A percentile compares a stretch with the other conserved stretches of the same genome.
Evolutionary conservation across 2,888 invertebrate genomes (phyloP).

Genomic region (Lepidocyrtoides sp.): DNA sequence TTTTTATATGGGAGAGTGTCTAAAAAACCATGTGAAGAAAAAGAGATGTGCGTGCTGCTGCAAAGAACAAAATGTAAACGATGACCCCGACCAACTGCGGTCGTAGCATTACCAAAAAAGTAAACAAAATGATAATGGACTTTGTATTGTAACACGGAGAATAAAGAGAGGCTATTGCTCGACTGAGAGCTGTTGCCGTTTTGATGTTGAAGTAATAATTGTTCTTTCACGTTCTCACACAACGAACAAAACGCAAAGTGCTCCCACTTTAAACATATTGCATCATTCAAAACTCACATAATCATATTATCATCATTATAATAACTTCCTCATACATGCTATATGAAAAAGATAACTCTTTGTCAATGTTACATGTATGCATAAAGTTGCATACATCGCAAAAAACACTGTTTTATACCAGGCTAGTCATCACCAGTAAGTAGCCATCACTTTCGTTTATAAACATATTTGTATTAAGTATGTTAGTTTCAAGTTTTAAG

Average conservation of each 20-base stretch:
- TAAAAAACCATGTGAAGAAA: background rate
- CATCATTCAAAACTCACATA: constrained; percentile 47
- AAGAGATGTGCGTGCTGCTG: constrained; percentile 1
- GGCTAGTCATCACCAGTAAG: background rate
- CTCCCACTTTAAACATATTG: constrained; percentile 22
- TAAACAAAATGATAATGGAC: background rate
- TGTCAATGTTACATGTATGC: background rate
- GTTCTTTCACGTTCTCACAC: constrained; percentile 19
- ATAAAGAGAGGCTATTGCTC: constrained; percentile 31
- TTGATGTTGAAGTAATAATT: background rate
- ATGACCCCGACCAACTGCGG: background rate
- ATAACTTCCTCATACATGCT: constrained; percentile 33
- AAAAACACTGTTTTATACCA: background rate
- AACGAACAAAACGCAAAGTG: background rate
- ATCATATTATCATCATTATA: constrained; percentile 19
- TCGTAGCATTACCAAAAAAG: background rate
- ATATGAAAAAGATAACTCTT: background rate
- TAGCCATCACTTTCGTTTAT: too few species aligned
- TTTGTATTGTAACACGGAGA: background rate
- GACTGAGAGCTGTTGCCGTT: background rate
- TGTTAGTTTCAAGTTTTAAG: too few species aligned
- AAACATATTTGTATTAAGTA: too few species aligned
- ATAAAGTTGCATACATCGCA: constrained; percentile 8
- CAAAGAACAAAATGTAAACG: background rate
- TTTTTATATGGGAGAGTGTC: background rate